Evolutionary conservation across 1,140 invertebrate species (phyloP), one percentile per base, ranked within the genome.

Genomic region (Pseudomyrmex gracilis): DNA sequence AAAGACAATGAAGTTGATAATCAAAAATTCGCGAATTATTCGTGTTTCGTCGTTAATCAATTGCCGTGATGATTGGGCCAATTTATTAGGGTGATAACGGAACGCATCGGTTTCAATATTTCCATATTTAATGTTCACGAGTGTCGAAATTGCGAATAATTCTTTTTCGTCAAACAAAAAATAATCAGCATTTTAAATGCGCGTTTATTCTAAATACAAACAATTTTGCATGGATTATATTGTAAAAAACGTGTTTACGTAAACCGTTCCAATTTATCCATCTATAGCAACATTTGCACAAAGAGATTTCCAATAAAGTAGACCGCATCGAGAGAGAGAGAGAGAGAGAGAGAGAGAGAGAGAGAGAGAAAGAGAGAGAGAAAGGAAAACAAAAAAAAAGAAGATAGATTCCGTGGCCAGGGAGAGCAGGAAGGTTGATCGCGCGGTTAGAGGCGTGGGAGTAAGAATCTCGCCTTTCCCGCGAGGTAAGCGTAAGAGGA

Each of bases 381-480:
- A 53, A 22, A 15, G 24, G 24, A 0, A 45, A 20, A 13, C 49
- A 58, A 34, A 55, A 43, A 51, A 8, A 49, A 60, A 57, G 12
- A 34, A 34, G 58, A 17, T 5, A 34, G 5, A 34, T 34, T 34
- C 34, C 34, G 34, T 34, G 5, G 34, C 7, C 34, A 34, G 0
- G 0, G 51, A 10, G 55, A 67, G 71, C 34, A 60, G 45, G 60
- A n/a, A 61, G 24, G 70, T 64, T 20, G 67, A 78, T 63, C 66
- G 1, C 70, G 64, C 60, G 71, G 22, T 47, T 12, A 10, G n/a
- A n/a, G 34, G 87, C 87, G 87, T 89, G 83, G 82, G 87, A 77
- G 87, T 87, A 77, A 58, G 61, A 73, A 73, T 85, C 85, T 87
- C 68, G 73, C 71, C 61, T 85, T 45, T 83, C 53, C 63, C 66